phyloP scores from a whole-genome alignment of 2,888 invertebrate genomes.

The Phragmatobia fuliginosa region DNA sequence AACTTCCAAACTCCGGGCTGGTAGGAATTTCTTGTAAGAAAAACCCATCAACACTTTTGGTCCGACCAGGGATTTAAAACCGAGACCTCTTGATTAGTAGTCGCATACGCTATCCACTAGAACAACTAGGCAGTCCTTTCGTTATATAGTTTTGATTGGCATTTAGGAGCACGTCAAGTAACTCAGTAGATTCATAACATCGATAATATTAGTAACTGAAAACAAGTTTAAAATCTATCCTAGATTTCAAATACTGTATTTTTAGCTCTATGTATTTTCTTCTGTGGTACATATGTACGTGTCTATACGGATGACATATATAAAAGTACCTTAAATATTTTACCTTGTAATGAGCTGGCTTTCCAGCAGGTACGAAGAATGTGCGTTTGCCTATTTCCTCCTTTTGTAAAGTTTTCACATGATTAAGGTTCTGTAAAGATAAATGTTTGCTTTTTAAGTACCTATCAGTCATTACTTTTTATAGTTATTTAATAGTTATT shows the following conservation, averaged over 20 bases:
- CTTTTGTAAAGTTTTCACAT: constrained; percentile 73
- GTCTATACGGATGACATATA: neutral
- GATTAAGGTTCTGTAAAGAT: constrained; percentile 69
- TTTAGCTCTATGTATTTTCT: neutral
- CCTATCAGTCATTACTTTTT: neutral
- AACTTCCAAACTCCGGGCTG: too few species aligned
- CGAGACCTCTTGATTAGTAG: too few species aligned
- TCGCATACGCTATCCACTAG: too few species aligned
- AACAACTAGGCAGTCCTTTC: too few species aligned
- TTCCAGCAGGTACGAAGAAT: constrained; percentile 60
- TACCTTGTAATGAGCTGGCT: constrained; percentile 71
- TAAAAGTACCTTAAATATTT: constrained; percentile 21
- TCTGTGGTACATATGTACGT: too few species aligned
- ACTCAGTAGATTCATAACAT: neutral
- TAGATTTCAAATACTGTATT: neutral
- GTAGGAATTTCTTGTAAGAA: too few species aligned
- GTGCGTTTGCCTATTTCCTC: constrained; percentile 64
- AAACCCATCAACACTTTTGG: too few species aligned
- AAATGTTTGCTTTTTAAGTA: neutral
- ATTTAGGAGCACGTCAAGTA: too few species aligned
- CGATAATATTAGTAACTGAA: neutral
- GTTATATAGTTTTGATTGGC: too few species aligned
- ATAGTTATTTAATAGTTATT: neutral
- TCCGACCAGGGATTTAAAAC: too few species aligned
- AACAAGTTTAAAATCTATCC: neutral